phyloP scores from a whole-genome alignment of 2,888 invertebrate genomes.

The Drosophila melanosoma region DNA sequence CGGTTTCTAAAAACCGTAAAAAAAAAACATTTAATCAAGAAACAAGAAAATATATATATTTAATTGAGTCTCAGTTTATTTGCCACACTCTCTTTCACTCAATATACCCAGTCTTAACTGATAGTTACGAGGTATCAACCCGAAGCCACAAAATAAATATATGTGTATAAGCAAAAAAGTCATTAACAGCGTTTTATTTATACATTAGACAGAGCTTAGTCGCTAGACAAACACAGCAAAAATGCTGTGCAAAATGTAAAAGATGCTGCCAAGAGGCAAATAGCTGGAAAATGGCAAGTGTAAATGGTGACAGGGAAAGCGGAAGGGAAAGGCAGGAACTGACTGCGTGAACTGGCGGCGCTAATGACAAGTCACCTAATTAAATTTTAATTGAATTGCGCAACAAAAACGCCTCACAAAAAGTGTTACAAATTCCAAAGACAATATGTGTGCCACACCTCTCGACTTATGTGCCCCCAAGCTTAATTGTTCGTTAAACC shows the following conservation, averaged over 20 bases:
- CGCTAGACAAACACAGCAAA: constrained; percentile 29
- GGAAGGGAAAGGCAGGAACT: background rate
- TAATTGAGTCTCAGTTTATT: background rate
- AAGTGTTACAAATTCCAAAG: constrained; percentile 31
- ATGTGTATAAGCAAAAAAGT: background rate
- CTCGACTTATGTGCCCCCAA: background rate
- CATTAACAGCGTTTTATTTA: constrained; percentile 7
- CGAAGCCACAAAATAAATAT: background rate
- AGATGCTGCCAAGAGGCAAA: constrained; percentile 9
- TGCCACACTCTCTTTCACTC: background rate
- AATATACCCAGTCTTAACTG: background rate
- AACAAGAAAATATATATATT: background rate
- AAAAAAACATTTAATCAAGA: background rate
- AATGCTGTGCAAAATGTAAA: constrained; percentile 23
- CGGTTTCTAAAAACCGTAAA: background rate
- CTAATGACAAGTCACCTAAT: constrained; percentile 63
- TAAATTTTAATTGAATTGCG: constrained; percentile 69
- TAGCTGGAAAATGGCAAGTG: background rate
- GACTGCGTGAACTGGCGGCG: constrained; percentile 26
- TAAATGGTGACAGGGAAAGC: background rate
- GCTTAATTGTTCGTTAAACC: constrained; percentile 19
- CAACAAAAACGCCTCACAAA: constrained; percentile 45
- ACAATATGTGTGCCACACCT: constrained; percentile 24
- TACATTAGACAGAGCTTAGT: background rate
- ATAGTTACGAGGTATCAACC: background rate